Evolutionary conservation across 37 sponge, comb jelly and placozoan genomes (phyloP), one percentile per base, ranked within the genome.

Genomic region (Corticium candelabrum): DNA sequence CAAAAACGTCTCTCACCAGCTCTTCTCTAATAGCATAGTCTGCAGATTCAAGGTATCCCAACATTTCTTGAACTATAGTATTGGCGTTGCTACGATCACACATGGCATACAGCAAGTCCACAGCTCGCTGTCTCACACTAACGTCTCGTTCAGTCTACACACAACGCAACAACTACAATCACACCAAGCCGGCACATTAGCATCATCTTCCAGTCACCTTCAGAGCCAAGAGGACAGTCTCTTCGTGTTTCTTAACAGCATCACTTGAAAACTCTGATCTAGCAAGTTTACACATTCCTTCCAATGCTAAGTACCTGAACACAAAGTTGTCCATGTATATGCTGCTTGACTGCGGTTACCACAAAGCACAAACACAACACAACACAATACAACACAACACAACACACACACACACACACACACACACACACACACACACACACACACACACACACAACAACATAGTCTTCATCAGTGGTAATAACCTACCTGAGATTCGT

Each of bases 61-160:
- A 81, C 75, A 96, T 74, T 67, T 96, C 93, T 21, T 41, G 80
- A 0, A 96, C 93, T 33, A 96, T 91, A 29, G 83, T 82, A 81
- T 84, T 75, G 35, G 97, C 88, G 69, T 96, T 92, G 39, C 82
- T 68, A 21, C 83, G 85, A 78, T 96, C 97, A 77, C 97, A 96
- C 93, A 96, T 92, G 68, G 97, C 90, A 68, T 92, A 96, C 43
- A 96, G 87, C 37, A 96, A 85, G 77, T 96, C 97, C 43, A 92
- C 90, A 30, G 93, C 93, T 30, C 93, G 70, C 87, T 89, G 88
- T 34, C 97, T 79, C n/a, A 96, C 93, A 71, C 90, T 90, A 30
- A 90, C 78, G 76, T 96, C 97, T 1, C 90, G 62, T 74, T 96
- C 97, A 35, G 82, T 93, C 93, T 94, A 74, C 3, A 68, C 3